A percentile compares a stretch with the other conserved stretches of the same genome.
phyloP scores from a whole-genome alignment of 2,888 invertebrate genomes.

The Automeris io region DNA sequence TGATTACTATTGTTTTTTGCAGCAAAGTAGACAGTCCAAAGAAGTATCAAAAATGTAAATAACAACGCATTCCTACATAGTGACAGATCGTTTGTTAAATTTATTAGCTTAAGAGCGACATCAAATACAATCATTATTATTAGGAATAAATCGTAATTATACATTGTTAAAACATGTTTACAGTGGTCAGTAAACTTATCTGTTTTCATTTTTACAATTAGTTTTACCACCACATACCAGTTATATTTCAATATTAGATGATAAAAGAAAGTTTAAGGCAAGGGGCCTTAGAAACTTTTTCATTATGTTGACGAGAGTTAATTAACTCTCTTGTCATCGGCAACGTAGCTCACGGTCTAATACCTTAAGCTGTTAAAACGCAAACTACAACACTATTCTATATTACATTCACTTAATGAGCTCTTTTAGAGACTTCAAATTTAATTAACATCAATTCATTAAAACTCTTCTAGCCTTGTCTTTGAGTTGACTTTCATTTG shows the following conservation, averaged over 20 bases:
- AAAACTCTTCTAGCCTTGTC: conserved; percentile 22
- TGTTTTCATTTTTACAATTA: too few species aligned
- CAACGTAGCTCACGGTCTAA: conserved; percentile 51
- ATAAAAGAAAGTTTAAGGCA: not conserved
- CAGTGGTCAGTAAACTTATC: too few species aligned
- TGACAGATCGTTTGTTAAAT: too few species aligned
- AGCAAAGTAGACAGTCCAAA: too few species aligned
- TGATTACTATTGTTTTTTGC: too few species aligned
- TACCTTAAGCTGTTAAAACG: conserved; percentile 62
- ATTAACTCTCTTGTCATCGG: conserved; percentile 62
- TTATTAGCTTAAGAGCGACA: too few species aligned
- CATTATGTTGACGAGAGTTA: conserved; percentile 48
- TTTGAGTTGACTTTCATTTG: conserved; percentile 19
- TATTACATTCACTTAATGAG: conserved; percentile 51
- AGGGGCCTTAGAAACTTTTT: conserved; percentile 28
- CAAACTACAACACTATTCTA: conserved; percentile 54
- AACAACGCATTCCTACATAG: too few species aligned
- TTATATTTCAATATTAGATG: conserved; percentile 3
- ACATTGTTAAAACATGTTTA: too few species aligned
- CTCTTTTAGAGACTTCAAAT: conserved; percentile 45
- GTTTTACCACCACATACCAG: too few species aligned
- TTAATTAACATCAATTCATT: conserved; percentile 47
- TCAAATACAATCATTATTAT: too few species aligned
- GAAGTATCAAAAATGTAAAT: too few species aligned
- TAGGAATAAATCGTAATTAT: too few species aligned